phyloP scores from a whole-genome alignment of 2,797 vertebrate genomes.

The Chanos chanos region DNA sequence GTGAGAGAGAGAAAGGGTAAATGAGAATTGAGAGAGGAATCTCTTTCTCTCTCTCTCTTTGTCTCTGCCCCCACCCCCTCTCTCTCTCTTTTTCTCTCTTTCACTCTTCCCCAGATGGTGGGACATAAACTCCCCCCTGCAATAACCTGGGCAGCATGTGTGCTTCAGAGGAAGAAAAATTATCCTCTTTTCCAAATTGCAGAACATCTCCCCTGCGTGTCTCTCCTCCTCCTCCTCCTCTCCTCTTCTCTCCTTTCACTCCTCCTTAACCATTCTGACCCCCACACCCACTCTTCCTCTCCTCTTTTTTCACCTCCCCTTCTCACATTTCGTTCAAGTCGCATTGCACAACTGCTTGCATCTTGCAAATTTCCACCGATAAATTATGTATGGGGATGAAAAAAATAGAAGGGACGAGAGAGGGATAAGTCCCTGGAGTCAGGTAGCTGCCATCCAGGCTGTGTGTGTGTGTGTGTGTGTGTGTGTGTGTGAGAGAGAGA shows the following conservation, averaged over 20 bases:
- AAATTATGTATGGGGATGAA: conserved; percentile 62
- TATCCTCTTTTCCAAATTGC: conserved; percentile 59
- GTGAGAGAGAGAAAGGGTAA: neutral
- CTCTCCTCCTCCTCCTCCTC: conserved; percentile 5
- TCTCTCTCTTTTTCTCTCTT: neutral
- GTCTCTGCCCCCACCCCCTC: conserved; percentile 15
- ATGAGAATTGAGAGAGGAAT: neutral
- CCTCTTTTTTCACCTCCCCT: neutral
- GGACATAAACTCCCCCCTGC: conserved; percentile 47
- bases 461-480: neutral
- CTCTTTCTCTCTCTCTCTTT: conserved; percentile 14
- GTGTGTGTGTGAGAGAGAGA: neutral
- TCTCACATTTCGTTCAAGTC: conserved; percentile 39
- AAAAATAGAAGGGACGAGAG: conserved; percentile 17
- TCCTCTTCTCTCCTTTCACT: neutral
- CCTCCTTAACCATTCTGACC: neutral
- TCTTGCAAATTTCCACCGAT: conserved; percentile 46
- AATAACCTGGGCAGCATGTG: conserved; percentile 53
- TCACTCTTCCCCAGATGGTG: neutral
- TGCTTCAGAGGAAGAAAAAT: conserved; percentile 59
- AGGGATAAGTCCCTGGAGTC: conserved; percentile 27
- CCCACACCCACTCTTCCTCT: neutral
- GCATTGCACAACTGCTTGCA: conserved; percentile 62
- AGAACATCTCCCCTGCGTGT: conserved; percentile 49
- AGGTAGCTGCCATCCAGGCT: conserved; percentile 14